Conservation (phyloP, 37 sponge, comb jelly and placozoan species). For the Tethya wilhelma region DNA sequence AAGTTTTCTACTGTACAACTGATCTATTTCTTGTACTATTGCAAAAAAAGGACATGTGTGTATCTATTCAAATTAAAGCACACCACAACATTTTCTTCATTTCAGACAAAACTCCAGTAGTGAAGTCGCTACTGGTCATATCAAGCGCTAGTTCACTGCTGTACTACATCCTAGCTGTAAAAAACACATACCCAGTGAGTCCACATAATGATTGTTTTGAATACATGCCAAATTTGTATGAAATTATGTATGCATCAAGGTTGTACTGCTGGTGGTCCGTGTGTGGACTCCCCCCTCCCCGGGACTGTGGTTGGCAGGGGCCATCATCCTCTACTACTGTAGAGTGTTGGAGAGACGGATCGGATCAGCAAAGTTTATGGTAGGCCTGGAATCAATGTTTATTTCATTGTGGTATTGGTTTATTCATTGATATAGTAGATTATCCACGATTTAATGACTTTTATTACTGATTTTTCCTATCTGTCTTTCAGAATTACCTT, state of each 20-base stretch:
- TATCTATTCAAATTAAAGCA: background rate
- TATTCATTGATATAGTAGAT: too few relatives aligned
- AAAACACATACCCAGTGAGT: constrained; percentile 27
- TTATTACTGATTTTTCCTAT: too few relatives aligned
- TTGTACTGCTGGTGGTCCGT: constrained; percentile 7
- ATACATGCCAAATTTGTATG: background rate
- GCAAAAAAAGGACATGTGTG: background rate
- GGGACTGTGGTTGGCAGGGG: constrained; percentile 48
- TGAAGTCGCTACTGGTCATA: constrained; percentile 35
- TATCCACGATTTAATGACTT: too few relatives aligned
- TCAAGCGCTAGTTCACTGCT: constrained; percentile 23
- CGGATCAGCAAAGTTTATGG: constrained; percentile 48
- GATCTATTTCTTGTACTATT: background rate
- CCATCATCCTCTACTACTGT: constrained; percentile 44
- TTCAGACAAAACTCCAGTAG: constrained; percentile 43
- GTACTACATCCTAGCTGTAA: background rate
- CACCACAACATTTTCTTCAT: background rate
- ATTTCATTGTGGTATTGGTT: too few relatives aligned
- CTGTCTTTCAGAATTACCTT: constrained; percentile 3
- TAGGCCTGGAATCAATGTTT: too few relatives aligned
- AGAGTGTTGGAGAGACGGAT: constrained; percentile 41
- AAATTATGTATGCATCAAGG: too few relatives aligned
- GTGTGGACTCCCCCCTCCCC: constrained; percentile 51
- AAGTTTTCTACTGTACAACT: background rate
- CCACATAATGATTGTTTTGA: background rate